phyloP scores from a whole-genome alignment of 2,888 invertebrate genomes.

The Caenorhabditis auriculariae region DNA sequence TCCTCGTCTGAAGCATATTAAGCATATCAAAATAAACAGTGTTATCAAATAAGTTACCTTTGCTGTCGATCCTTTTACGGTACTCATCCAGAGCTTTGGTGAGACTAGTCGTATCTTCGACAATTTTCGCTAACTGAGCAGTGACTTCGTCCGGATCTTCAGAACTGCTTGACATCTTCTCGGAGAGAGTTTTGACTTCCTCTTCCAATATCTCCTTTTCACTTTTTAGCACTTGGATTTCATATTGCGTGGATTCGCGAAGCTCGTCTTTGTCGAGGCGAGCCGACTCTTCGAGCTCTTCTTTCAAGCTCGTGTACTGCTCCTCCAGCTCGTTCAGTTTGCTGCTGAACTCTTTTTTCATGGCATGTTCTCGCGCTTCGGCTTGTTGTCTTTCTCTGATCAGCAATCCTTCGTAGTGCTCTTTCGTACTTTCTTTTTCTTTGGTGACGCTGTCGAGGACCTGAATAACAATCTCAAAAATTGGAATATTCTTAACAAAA shows the following conservation, averaged over 20 bases:
- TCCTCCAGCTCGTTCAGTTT: slow-evolving; percentile 62
- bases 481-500: not conserved
- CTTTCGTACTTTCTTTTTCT: slow-evolving; percentile 60
- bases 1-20: slow-evolving; percentile 31
- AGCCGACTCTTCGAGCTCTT: slow-evolving; percentile 51
- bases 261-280: slow-evolving; percentile 43
- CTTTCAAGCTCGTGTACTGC: slow-evolving; percentile 58
- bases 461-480: slow-evolving; percentile 16
- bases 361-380: slow-evolving; percentile 58
- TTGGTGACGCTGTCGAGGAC: slow-evolving; percentile 61
- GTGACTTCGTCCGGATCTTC: slow-evolving; percentile 36
- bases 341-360: slow-evolving; percentile 59
- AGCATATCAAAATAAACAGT: not conserved
- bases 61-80: slow-evolving; percentile 30
- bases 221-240: slow-evolving; percentile 45
- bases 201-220: slow-evolving; percentile 48
- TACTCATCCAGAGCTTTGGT: slow-evolving; percentile 34
- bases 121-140: slow-evolving; percentile 36
- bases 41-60: slow-evolving; percentile 11
- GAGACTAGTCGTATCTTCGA: slow-evolving; percentile 34
- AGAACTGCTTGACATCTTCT: slow-evolving; percentile 32
- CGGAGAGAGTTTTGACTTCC: slow-evolving; percentile 41
- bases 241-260: slow-evolving; percentile 52
- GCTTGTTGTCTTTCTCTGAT: slow-evolving; percentile 51
- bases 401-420: slow-evolving; percentile 58